Conservation (phyloP, 1,140 invertebrate genomes). For the Calliphora vicina region DNA sequence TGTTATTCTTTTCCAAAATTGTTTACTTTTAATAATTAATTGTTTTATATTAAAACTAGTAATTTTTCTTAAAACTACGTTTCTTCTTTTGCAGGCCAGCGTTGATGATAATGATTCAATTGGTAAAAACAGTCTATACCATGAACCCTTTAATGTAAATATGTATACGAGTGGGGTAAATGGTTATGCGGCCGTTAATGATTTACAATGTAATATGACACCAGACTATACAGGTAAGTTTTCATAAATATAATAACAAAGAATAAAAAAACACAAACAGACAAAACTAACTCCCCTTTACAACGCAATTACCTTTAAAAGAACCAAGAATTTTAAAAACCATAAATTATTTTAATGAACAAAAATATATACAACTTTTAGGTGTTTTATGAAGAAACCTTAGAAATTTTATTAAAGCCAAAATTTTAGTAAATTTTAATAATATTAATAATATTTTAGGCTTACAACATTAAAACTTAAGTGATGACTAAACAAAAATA, state of each 20-base stretch:
- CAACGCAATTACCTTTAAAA: background rate
- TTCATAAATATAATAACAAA: no score
- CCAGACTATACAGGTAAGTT: constrained; percentile 66
- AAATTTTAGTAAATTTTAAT: background rate
- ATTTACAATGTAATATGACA: constrained; percentile 63
- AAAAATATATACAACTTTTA: background rate
- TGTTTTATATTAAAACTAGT: background rate
- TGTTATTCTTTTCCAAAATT: background rate
- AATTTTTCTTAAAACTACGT: background rate
- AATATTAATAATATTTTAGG: background rate
- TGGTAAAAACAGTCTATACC: constrained; percentile 65
- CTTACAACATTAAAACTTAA: background rate
- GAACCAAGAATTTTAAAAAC: constrained; percentile 10
- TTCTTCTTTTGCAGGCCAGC: constrained; percentile 46
- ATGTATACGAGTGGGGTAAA: constrained; percentile 64
- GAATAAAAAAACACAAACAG: background rate
- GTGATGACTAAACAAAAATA: constrained; percentile 19
- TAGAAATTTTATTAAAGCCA: background rate
- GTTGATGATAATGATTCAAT: constrained; percentile 64
- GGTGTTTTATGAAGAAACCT: background rate
- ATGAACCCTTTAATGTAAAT: constrained; percentile 65
- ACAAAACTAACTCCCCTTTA: background rate
- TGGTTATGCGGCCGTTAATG: constrained; percentile 62
- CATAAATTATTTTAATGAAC: background rate
- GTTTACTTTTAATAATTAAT: background rate